Conservation (phyloP, 2,888 invertebrate species). For the Boloria euphrosyne region DNA sequence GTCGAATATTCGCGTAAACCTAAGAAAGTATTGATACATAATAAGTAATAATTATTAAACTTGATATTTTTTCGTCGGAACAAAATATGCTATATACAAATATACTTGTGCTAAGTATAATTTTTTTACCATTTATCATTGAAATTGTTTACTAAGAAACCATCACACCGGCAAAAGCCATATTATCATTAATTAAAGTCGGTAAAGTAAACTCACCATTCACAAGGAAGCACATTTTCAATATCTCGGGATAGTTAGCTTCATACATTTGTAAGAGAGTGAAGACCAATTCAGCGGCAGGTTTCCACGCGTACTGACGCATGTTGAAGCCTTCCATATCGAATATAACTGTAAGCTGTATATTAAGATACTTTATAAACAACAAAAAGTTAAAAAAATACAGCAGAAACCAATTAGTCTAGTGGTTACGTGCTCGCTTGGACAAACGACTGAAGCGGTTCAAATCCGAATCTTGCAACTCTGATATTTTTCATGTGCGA, state of each 20-base stretch:
- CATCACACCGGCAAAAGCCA: background rate
- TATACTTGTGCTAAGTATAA: too few relatives aligned
- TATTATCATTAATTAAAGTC: background rate
- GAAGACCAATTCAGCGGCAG: conserved; percentile 91
- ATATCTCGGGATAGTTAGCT: conserved; percentile 95
- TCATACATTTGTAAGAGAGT: conserved; percentile 92
- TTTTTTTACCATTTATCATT: too few relatives aligned
- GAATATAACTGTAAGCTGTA: conserved; percentile 86
- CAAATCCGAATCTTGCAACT: too few relatives aligned
- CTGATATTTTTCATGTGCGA: too few relatives aligned
- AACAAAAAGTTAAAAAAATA: background rate
- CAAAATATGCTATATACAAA: too few relatives aligned
- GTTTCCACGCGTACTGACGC: conserved; percentile 92
- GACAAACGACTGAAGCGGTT: too few relatives aligned
- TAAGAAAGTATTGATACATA: too few relatives aligned
- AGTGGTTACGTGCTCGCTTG: too few relatives aligned
- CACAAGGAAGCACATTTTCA: conserved; percentile 92
- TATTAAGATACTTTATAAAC: background rate
- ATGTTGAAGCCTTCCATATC: conserved; percentile 91
- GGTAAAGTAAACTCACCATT: conserved; percentile 84
- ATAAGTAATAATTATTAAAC: too few relatives aligned
- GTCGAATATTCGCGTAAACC: too few relatives aligned
- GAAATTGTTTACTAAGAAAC: background rate
- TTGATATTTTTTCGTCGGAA: too few relatives aligned
- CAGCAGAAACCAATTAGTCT: too few relatives aligned